Evolutionary conservation across 35 echinoderm and acorn worm genomes (phyloP).

Genomic region (Diadema setosum): DNA sequence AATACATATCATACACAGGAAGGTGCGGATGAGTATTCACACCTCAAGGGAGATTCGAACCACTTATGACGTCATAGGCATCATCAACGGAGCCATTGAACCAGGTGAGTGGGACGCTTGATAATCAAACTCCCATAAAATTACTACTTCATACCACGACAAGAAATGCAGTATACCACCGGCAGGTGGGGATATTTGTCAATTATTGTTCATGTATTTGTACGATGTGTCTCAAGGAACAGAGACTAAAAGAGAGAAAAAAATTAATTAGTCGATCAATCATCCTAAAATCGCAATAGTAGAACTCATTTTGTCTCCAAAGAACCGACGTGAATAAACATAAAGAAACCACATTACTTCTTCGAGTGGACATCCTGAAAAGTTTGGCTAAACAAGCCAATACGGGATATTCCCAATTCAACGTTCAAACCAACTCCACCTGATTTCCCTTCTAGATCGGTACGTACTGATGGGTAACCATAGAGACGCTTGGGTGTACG

Average conservation of each 20-base stretch:
- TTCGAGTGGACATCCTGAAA: too few relatives aligned
- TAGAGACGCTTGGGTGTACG: conserved; percentile 84
- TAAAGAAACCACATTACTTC: too few relatives aligned
- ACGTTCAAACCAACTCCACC: not conserved
- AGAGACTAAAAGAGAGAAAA: not conserved
- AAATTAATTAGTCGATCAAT: not conserved
- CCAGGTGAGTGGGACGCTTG: conserved; percentile 73
- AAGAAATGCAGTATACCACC: not conserved
- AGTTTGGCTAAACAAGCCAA: too few relatives aligned
- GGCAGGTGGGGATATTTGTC: too few relatives aligned
- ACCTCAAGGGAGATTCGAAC: conserved; percentile 41
- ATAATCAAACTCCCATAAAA: not conserved
- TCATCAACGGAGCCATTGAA: conserved; percentile 37
- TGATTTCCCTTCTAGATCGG: conserved; percentile 41
- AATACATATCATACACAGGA: not conserved
- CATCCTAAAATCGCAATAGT: not conserved
- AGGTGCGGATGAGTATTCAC: conserved; percentile 32
- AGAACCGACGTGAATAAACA: too few relatives aligned
- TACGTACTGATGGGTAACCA: conserved; percentile 86
- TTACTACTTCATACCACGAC: not conserved
- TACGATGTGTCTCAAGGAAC: not conserved
- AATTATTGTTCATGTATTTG: too few relatives aligned
- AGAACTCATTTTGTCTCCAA: too few relatives aligned
- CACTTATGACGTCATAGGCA: conserved; percentile 61
- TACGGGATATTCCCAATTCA: not conserved